phyloP scores from a whole-genome alignment of 2,113 vertebrate genomes.

The Uropsilus gracilis region DNA sequence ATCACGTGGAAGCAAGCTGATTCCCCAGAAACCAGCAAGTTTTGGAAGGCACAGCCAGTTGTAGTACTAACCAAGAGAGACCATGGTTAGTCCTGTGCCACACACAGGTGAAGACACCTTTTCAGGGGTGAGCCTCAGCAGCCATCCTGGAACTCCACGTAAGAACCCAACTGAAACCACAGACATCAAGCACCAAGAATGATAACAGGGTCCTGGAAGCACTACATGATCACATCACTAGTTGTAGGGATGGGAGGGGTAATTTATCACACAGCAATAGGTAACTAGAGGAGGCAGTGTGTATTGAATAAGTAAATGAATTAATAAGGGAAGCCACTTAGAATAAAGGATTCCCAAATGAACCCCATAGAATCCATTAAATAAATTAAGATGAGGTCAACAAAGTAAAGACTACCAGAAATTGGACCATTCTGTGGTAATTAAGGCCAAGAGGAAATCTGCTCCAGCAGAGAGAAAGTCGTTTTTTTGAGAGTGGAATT shows the following conservation, averaged over 20 bases:
- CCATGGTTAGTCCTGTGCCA: not conserved
- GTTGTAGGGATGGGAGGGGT: not conserved
- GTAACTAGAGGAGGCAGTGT: not conserved
- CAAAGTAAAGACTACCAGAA: constrained; percentile 58
- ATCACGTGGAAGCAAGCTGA: not conserved
- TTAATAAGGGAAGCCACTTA: constrained; percentile 17
- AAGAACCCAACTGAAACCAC: not conserved
- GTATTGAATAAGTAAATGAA: constrained; percentile 28
- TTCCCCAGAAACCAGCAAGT: not conserved
- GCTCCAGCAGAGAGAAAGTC: constrained; percentile 67
- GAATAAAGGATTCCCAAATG: constrained; percentile 48
- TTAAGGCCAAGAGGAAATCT: constrained; percentile 77
- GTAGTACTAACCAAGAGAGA: too few species aligned
- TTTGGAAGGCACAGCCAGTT: not conserved
- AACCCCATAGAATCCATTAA: constrained; percentile 53
- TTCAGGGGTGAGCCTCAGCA: not conserved
- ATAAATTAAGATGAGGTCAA: constrained; percentile 50
- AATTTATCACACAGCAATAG: not conserved
- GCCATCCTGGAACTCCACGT: not conserved
- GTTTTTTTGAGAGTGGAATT: constrained; percentile 77
- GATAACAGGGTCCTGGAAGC: too few species aligned
- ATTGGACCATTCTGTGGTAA: constrained; percentile 66
- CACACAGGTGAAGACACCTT: not conserved
- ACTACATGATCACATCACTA: too few species aligned
- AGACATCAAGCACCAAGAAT: not conserved